Base-by-base conservation (phyloP, 2,888 invertebrate genomes). In the Nebria brevicollis region DNA sequence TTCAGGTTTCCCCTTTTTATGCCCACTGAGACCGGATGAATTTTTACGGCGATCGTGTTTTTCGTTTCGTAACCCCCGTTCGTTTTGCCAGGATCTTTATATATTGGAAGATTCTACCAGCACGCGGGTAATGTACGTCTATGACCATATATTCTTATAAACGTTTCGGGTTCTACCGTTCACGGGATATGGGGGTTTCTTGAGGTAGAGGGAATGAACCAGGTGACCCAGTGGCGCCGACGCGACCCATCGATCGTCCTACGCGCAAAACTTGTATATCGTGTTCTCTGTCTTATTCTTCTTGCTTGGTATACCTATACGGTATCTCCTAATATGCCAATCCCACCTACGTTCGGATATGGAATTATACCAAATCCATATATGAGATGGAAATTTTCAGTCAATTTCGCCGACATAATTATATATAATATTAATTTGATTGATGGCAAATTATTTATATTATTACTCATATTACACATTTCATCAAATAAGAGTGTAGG, bases 211-310 rank as follows among this genome's bases (percentile, higher is more conserved):
- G 42, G 65, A 72, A 34, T 25, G 26, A 41, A 8, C 65, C 77
- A 76, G 77, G 77, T 81, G 81, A 81, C 81, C 81, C 77, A 81
- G 81, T 81, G 81, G 81, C 81, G 81, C 81, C 81, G 81, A 81
- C 81, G 81, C 81, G 73, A 66, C 73, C 77, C 81, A 81, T 81
- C 81, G 81, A 81, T 81, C 70, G 70, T 70, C 70, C 70, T 70
- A 70, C 70, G 11, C 20, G 26, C 25, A 6, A 70, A 20, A 20
- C 70, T 7, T 54, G 7, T 13, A 54, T 11, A 2, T 70, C 70
- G 25, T 70, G 11, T 15, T 20, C 34, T 70, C 70, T 70, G 25
- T 70, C 70, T 10, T 26, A 20, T 54, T 54, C 54, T 54, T 54
- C 54, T 54, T 54, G 34, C 34, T 34, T 13, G 8, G 8, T 8